Base-by-base conservation (phyloP, 2,888 invertebrate genomes). In the Acronicta leporina region DNA sequence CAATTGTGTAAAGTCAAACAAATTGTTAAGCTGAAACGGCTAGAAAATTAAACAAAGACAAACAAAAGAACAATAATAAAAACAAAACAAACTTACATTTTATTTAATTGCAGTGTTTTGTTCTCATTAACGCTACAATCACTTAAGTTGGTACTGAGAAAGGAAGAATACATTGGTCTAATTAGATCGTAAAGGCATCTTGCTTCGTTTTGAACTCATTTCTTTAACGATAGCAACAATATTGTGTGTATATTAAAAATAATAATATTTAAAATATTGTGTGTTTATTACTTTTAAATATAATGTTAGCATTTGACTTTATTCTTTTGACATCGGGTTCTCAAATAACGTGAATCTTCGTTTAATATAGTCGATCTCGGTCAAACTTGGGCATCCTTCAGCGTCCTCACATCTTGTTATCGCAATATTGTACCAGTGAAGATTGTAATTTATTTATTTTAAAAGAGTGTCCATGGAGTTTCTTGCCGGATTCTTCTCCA, bases 51-150 rank as follows among this genome's bases (percentile, higher is more conserved):
- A 61, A 50, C 38, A 62, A 57, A 58, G 42, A 50, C 56, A 40
- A 66, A 68, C 44, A 62, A 62, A 50, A 47, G n/a, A 54, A n/a
- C 30, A 52, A 48, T 53, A 55, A 65, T 59, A 60, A 57, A 57
- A 66, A 76, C 52, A 61, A 69, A 41, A 53, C 41, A 27, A 57
- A 67, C 38, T 61, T 49, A 45, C 48, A 46, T 52, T 63, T 10
- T 63, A 47, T 50, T 54, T 70, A 60, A 73, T 68, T 65, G 48
- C 46, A 59, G 14, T 58, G 51, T 56, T 66, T 68, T 74, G 63
- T 73, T 51, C 59, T 49, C 51, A 49, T 63, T 67, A 58, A 47
- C 20, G 44, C 50, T 60, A 41, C 60, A 58, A 67, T 60, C 49
- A 54, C 49, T 46, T 53, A 54, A 73, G 62, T 61, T 62, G 50